Conservation (phyloP, 2,797 vertebrate species). For the Cuculus canorus region DNA sequence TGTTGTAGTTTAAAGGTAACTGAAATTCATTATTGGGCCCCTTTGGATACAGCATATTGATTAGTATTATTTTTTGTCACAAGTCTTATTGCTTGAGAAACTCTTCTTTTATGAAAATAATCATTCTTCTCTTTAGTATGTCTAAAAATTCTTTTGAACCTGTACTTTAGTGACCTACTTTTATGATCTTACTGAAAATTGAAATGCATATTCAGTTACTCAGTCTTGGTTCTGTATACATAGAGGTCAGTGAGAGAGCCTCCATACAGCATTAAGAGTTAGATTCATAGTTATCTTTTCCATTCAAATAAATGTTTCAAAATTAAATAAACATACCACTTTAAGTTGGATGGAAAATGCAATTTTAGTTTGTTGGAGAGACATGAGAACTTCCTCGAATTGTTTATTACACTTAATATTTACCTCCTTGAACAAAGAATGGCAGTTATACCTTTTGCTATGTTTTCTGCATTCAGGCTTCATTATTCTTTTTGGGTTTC, state of each 20-base stretch:
- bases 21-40: not conserved
- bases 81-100: constrained; percentile 24
- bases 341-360: not conserved
- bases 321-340: not conserved
- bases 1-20: not conserved
- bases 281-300: not conserved
- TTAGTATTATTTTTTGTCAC: not conserved
- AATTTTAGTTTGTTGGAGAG: constrained; percentile 5
- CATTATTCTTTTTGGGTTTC: not conserved
- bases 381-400: not conserved
- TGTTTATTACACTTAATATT: constrained; percentile 35
- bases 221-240: not conserved
- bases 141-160: constrained; percentile 15
- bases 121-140: constrained; percentile 30
- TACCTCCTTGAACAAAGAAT: not conserved
- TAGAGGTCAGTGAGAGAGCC: not conserved
- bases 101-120: constrained; percentile 54
- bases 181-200: constrained; percentile 33
- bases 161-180: not conserved
- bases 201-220: not conserved
- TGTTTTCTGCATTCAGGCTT: not conserved
- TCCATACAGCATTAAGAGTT: not conserved
- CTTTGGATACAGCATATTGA: constrained; percentile 1
- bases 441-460: not conserved
- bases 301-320: not conserved